A percentile compares a stretch with the other conserved stretches of the same genome.
These are phyloP conservation scores for Caranx melampygus DNA, from an alignment of 2,113 vertebrate genomes.

Conservation along the genomic window DNA sequence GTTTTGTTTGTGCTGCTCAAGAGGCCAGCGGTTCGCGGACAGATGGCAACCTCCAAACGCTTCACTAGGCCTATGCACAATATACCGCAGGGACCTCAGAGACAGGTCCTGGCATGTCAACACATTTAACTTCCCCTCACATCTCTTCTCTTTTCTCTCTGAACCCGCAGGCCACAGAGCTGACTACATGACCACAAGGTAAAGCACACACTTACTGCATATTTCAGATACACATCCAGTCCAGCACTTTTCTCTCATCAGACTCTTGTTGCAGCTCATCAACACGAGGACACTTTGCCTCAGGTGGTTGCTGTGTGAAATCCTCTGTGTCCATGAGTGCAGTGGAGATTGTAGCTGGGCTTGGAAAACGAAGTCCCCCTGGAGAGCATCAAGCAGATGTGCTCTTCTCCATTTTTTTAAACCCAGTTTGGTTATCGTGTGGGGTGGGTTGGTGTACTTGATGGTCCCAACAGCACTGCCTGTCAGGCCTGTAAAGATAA, in stretches of 20 bases:
- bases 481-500: background rate
- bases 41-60: slow-evolving; percentile 72
- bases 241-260: background rate
- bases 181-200: slow-evolving; percentile 99
- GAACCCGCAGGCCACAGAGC: slow-evolving; percentile 91
- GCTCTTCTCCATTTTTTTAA: background rate
- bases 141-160: slow-evolving; percentile 52
- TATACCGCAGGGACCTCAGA: slow-evolving; percentile 49
- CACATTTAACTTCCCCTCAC: slow-evolving; percentile 46
- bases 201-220: slow-evolving; percentile 66
- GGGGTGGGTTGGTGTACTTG: background rate
- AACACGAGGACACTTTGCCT: background rate
- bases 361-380: background rate
- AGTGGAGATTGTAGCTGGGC: background rate
- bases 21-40: slow-evolving; percentile 56
- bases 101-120: slow-evolving; percentile 57
- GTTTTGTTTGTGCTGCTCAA: slow-evolving; percentile 20
- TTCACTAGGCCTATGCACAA: slow-evolving; percentile 58
- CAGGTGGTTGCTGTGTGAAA: background rate
- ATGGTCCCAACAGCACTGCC: background rate
- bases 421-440: background rate
- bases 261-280: slow-evolving; percentile 3
- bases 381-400: slow-evolving; percentile 21
- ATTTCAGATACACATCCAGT: slow-evolving; percentile 4
- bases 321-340: slow-evolving; percentile 9